phyloP scores from a whole-genome alignment of 2,888 invertebrate species.

The Villa cingulata region DNA sequence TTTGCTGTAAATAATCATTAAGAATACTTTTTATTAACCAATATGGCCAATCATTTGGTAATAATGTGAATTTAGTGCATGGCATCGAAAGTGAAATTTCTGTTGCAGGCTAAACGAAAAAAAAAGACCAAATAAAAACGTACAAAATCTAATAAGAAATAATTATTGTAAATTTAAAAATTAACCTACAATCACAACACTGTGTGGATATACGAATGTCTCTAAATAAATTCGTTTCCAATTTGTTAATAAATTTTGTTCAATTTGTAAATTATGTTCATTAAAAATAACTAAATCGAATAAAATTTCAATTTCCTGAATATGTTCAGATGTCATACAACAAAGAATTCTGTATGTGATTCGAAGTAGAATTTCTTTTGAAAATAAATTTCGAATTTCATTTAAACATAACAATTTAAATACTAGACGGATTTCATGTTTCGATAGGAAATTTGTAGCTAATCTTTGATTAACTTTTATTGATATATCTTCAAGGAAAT shows the following conservation, averaged over 20 bases:
- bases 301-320: slow-evolving; percentile 42
- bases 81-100: slow-evolving; percentile 37
- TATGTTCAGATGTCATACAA: slow-evolving; percentile 45
- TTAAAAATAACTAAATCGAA: slow-evolving; percentile 49
- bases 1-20: slow-evolving; percentile 43
- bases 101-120: slow-evolving; percentile 23
- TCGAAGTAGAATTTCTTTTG: slow-evolving; percentile 22
- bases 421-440: slow-evolving; percentile 44
- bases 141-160: neutral
- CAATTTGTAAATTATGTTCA: slow-evolving; percentile 44
- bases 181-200: slow-evolving; percentile 27
- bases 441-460: slow-evolving; percentile 38
- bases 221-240: slow-evolving; percentile 39
- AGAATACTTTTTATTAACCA: slow-evolving; percentile 42
- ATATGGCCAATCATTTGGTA: slow-evolving; percentile 72
- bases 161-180: neutral
- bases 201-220: slow-evolving; percentile 37
- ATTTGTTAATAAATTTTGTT: slow-evolving; percentile 39
- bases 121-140: neutral
- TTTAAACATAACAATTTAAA: slow-evolving; percentile 27
- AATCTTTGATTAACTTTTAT: slow-evolving; percentile 21
- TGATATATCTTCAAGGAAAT: slow-evolving; percentile 21
- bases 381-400: slow-evolving; percentile 23
- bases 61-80: slow-evolving; percentile 47
- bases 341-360: slow-evolving; percentile 47